Evolutionary conservation across 1,140 invertebrate species (phyloP).

Genomic region (Drosophila persimilis): DNA sequence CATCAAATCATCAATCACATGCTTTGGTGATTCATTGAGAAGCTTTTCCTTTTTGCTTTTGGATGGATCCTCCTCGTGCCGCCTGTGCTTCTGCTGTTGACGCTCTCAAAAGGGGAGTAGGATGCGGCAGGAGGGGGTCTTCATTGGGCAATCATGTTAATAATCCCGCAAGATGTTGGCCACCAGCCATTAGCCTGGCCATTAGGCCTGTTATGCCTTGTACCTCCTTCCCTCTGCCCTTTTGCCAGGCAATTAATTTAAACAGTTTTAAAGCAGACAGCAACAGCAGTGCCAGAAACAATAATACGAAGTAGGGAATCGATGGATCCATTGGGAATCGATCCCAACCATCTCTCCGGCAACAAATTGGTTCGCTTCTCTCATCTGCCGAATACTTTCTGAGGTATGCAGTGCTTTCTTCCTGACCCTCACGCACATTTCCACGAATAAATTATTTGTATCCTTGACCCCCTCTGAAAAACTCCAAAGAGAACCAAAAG

Average conservation of each 20-base stretch:
- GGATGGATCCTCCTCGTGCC: neutral
- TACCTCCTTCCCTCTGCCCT: neutral
- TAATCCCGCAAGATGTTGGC: conserved; percentile 67
- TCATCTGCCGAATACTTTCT: too few relatives aligned
- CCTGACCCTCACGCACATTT: too few relatives aligned
- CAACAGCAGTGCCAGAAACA: conserved; percentile 10
- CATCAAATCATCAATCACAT: conserved; percentile 78
- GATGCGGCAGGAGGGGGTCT: neutral
- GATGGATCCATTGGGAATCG: neutral
- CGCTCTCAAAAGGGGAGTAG: conserved; percentile 1
- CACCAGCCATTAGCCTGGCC: conserved; percentile 60
- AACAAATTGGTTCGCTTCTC: too few relatives aligned
- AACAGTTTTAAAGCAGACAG: conserved; percentile 54
- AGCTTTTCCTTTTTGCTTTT: conserved; percentile 41
- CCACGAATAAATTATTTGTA: too few relatives aligned
- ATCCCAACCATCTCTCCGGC: too few relatives aligned
- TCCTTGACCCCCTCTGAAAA: neutral
- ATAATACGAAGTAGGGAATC: too few relatives aligned
- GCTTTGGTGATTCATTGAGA: conserved; percentile 80
- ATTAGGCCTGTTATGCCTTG: conserved; percentile 16
- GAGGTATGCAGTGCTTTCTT: too few relatives aligned
- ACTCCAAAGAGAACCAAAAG: conserved; percentile 10
- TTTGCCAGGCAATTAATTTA: conserved; percentile 44
- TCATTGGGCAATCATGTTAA: conserved; percentile 73
- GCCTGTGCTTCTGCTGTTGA: neutral